Base-by-base conservation (phyloP, 2,888 invertebrate species). In the Tribolium freemani region DNA sequence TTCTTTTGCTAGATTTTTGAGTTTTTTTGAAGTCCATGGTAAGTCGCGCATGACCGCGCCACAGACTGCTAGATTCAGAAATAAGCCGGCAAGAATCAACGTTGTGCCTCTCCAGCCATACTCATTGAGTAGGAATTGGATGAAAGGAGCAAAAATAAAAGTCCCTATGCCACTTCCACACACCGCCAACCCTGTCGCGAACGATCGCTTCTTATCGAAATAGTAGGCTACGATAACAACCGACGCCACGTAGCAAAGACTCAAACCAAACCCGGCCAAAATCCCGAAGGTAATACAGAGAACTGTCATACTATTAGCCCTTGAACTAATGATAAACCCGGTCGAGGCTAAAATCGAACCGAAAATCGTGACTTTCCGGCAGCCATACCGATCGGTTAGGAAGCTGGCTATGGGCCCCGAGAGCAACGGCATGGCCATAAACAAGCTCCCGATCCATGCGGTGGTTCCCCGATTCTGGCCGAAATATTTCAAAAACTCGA, bases 191-290 rank as follows among this genome's bases (percentile, higher is more conserved):
- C 96, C 95, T 8, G 96, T 96, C 4, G 96, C 96, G 75, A 96
- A 90, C 0, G 95, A 94, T 71, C 95, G 89, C 82, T 90, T 91
- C 85, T 93, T 93, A 82, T 96, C 95, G 84, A 96, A 96, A 85
- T 96, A 96, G 84, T 95, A 96, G 0, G 96, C 95, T 30, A 96
- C 96, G 77, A 95, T 94, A 1, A 96, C 96, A 4, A 96, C 95
- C 0, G 96, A 95, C n/a, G 95, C 93, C 60, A 96, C 95, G 86
- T 95, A 96, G 84, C 95, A 95, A 71, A 96, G 88, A 79, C 95
- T 94, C 75, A 96, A 88, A 9, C 96, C 96, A 80, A 95, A 93
- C 2, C 96, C 96, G 44, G 95, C 92, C 81, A 95, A 88, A 10
- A 96, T 89, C 16, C 95, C 95, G 84, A 96, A 95, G 0, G 95